Evolutionary conservation across 1,140 invertebrate genomes (phyloP).

Genomic region (Thaumetopoea pityocampa): DNA sequence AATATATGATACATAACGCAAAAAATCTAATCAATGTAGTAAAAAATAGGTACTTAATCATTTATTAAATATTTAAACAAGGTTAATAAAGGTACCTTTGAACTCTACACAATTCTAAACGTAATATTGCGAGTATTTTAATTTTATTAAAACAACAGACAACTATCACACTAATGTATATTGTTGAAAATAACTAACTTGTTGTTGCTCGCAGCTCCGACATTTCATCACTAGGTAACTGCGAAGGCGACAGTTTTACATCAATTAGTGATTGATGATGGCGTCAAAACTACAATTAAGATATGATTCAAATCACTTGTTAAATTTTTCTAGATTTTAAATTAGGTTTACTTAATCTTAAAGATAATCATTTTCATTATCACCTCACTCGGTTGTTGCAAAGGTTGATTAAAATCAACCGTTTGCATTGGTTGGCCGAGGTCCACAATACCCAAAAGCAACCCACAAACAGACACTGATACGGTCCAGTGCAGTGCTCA

Average conservation of each 20-base stretch:
- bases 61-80: slow-evolving; percentile 6
- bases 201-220: slow-evolving; percentile 1
- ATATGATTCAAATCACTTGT: slow-evolving; percentile 67
- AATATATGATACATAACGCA: no score
- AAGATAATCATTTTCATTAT: slow-evolving; percentile 23
- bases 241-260: slow-evolving; percentile 8
- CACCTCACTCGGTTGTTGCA: slow-evolving; percentile 12
- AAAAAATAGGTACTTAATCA: no score
- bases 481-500: no score
- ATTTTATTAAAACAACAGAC: slow-evolving; percentile 16
- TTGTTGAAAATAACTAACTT: slow-evolving; percentile 8
- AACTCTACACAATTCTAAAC: slow-evolving; percentile 2
- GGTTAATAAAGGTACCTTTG: slow-evolving; percentile 7
- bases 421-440: slow-evolving; percentile 6
- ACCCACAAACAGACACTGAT: no score
- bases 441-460: no score
- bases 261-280: slow-evolving; percentile 15
- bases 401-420: slow-evolving; percentile 7
- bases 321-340: slow-evolving; percentile 9
- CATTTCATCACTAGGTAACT: slow-evolving; percentile 8
- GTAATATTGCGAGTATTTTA: slow-evolving; percentile 10
- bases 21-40: no score
- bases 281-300: slow-evolving; percentile 35
- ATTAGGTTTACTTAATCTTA: slow-evolving; percentile 13
- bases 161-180: slow-evolving; percentile 15